A percentile compares a stretch with the other conserved stretches of the same genome.
phyloP scores from a whole-genome alignment of 1,140 invertebrate species.

The Steinernema feltiae region DNA sequence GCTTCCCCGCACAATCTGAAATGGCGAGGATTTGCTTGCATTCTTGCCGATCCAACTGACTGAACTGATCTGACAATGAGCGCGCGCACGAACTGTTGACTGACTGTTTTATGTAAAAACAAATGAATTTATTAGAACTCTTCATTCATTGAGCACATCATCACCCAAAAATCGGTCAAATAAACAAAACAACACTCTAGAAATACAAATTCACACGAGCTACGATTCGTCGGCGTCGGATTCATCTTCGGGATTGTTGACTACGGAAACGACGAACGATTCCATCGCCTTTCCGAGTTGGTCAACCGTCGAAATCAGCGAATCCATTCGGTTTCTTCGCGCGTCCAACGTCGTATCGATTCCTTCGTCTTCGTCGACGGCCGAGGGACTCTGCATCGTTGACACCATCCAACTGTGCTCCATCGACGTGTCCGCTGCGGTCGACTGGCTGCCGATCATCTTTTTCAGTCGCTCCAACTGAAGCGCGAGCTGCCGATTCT shows the following conservation, averaged over 20 bases:
- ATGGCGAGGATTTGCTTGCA: too few species aligned
- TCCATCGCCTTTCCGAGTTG: conserved; percentile 40
- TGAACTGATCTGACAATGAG: too few species aligned
- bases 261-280: conserved; percentile 31
- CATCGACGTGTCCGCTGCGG: neutral
- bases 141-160: conserved; percentile 8
- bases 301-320: conserved; percentile 32
- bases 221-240: neutral
- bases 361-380: neutral
- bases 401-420: neutral
- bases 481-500: conserved; percentile 52
- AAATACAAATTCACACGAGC: neutral
- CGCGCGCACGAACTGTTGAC: too few species aligned
- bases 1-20: too few species aligned
- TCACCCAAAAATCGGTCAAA: neutral
- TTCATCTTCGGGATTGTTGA: conserved; percentile 3
- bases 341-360: conserved; percentile 11
- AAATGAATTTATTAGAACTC: conserved; percentile 5
- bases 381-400: neutral
- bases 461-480: conserved; percentile 50
- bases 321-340: conserved; percentile 31
- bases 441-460: conserved; percentile 27
- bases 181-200: neutral
- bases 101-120: too few species aligned
- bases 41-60: too few species aligned